phyloP scores from a whole-genome alignment of 2,888 invertebrate genomes.

The Willowsia nigromaculata region DNA sequence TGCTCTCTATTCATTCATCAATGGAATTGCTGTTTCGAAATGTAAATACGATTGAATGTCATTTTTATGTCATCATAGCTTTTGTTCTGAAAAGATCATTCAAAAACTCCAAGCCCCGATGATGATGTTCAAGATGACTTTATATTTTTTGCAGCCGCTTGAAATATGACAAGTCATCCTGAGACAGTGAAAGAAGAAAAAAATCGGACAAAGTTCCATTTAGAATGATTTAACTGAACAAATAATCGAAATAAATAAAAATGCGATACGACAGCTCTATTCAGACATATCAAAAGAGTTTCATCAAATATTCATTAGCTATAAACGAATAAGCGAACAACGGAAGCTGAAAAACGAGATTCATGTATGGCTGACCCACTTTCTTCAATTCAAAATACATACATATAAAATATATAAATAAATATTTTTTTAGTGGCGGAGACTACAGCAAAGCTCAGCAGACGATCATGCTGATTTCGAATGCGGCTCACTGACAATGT shows the following conservation, averaged over 20 bases:
- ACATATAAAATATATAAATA: background rate
- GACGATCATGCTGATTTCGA: conserved; percentile 2
- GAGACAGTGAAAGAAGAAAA: background rate
- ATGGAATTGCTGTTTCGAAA: background rate
- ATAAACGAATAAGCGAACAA: conserved; percentile 22
- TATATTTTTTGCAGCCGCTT: background rate
- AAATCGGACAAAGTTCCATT: background rate
- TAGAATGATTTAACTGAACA: conserved; percentile 25
- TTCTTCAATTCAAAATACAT: conserved; percentile 1
- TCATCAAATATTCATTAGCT: conserved; percentile 54
- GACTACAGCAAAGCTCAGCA: background rate
- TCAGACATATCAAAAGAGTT: background rate
- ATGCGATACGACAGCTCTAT: background rate
- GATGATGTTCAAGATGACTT: background rate
- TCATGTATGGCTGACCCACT: conserved; percentile 59
- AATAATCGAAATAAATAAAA: background rate
- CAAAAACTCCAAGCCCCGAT: background rate
- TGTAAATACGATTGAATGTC: background rate
- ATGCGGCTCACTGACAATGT: background rate
- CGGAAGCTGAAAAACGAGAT: conserved; percentile 60
- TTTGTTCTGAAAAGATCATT: background rate
- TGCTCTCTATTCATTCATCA: background rate
- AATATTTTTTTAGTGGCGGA: background rate
- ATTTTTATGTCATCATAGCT: background rate
- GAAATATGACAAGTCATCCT: background rate